phyloP scores from a whole-genome alignment of 1,140 invertebrate species.

The Lordiphosa collinella region DNA sequence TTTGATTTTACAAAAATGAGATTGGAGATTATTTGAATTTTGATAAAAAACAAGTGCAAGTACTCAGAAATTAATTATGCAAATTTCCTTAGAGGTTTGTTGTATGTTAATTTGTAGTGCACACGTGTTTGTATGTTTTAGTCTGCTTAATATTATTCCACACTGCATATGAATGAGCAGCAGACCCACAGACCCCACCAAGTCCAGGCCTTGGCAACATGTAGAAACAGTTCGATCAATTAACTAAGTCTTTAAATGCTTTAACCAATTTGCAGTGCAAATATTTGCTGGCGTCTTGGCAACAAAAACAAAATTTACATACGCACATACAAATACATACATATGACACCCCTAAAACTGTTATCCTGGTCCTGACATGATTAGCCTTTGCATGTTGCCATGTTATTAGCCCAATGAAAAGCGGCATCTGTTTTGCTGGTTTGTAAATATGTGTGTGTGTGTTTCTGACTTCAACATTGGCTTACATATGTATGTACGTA shows the following conservation, averaged over 20 bases:
- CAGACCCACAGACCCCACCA: neutral
- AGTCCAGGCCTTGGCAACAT: conserved; percentile 16
- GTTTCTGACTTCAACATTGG: conserved; percentile 42
- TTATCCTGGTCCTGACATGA: conserved; percentile 55
- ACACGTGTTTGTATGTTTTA: conserved; percentile 17
- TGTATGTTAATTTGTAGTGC: conserved; percentile 18
- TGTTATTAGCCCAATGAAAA: conserved; percentile 50
- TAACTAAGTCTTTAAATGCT: conserved; percentile 23
- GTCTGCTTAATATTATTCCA: too few relatives aligned
- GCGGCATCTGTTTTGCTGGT: conserved; percentile 35
- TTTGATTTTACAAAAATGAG: too few relatives aligned
- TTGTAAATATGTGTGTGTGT: conserved; percentile 13
- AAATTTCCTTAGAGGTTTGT: neutral
- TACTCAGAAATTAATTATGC: too few relatives aligned
- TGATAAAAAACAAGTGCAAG: too few relatives aligned
- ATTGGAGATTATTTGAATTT: too few relatives aligned
- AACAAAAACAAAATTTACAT: conserved; percentile 12
- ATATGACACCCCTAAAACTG: conserved; percentile 26
- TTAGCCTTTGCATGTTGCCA: conserved; percentile 43
- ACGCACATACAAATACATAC: conserved; percentile 4
- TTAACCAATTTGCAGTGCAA: conserved; percentile 38
- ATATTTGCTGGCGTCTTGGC: conserved; percentile 60
- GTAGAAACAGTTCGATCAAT: conserved; percentile 31
- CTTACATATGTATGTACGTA: conserved; percentile 28
- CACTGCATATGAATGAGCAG: conserved; percentile 8